These are phyloP conservation scores for Melanocharis versteri DNA, from an alignment of 2,113 vertebrate species.

Conservation along the genomic window DNA sequence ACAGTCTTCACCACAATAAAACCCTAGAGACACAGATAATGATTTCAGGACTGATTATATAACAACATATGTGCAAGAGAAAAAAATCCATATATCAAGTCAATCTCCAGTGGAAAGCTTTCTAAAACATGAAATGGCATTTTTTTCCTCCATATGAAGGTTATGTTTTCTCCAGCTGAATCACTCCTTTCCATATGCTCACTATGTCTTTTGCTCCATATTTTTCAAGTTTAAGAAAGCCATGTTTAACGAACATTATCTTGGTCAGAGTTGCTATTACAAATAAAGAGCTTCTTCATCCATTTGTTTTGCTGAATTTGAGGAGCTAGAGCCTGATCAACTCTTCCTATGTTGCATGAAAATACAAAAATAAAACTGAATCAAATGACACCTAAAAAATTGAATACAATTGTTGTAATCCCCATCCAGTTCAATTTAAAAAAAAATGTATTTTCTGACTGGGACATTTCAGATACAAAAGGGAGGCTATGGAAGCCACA, in stretches of 20 bases:
- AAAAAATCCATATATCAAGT: not conserved
- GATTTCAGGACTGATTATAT: not conserved
- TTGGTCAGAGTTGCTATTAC: not conserved
- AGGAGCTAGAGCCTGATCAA: not conserved
- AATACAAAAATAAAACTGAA: not conserved
- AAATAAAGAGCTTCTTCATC: not conserved
- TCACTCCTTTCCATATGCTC: not conserved
- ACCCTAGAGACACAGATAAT: not conserved
- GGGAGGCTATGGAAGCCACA: not conserved
- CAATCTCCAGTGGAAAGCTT: not conserved
- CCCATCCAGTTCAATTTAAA: not conserved
- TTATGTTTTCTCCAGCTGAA: not conserved
- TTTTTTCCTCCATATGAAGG: not conserved
- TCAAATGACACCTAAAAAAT: not conserved
- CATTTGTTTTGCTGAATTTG: not conserved
- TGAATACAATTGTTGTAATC: not conserved
- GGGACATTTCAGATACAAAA: not conserved
- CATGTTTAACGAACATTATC: not conserved
- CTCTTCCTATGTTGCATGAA: not conserved
- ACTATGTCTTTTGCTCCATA: not conserved
- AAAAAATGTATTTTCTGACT: not conserved
- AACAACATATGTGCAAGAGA: not conserved
- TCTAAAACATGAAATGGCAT: not conserved
- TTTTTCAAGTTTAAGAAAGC: not conserved
- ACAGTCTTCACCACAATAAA: not conserved